Percentiles rank a stretch among this genome's conserved stretches.
These are phyloP conservation scores for Brachirus orientalis DNA, from an alignment of 2,113 vertebrate species.

Conservation along the genomic window DNA sequence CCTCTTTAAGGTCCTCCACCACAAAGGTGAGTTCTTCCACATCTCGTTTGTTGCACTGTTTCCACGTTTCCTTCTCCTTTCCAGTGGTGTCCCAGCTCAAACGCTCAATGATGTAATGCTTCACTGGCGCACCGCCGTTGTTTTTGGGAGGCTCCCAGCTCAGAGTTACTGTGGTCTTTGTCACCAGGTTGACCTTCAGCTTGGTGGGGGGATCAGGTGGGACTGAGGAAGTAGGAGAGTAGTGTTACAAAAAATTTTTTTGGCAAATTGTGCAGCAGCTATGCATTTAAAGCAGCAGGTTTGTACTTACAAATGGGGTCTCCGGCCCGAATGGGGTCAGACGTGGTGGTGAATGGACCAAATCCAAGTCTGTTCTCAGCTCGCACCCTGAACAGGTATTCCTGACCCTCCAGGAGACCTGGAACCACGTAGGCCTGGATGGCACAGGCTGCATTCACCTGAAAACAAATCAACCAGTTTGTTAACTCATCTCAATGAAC, in stretches of 20 bases:
- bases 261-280: neutral
- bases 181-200: conserved; percentile 92
- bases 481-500: neutral
- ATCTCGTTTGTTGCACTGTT: conserved; percentile 89
- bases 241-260: neutral
- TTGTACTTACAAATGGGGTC: conserved; percentile 94
- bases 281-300: neutral
- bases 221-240: conserved; percentile 76
- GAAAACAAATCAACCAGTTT: neutral
- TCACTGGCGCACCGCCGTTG: conserved; percentile 94
- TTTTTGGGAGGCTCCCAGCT: conserved; percentile 96
- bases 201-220: conserved; percentile 96
- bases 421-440: conserved; percentile 92
- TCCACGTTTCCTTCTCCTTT: conserved; percentile 96
- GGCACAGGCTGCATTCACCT: conserved; percentile 88
- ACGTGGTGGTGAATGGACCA: conserved; percentile 89
- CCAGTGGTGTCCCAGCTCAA: conserved; percentile 94
- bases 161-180: conserved; percentile 91
- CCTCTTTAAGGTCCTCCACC: conserved; percentile 78
- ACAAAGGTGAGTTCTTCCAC: conserved; percentile 75
- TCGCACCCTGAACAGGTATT: conserved; percentile 94
- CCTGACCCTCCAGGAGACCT: conserved; percentile 92
- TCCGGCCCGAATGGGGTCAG: conserved; percentile 89
- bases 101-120: conserved; percentile 95
- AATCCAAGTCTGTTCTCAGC: conserved; percentile 96